Base-by-base conservation (phyloP, 2,113 vertebrate genomes). In the Mormyrus lacerda region DNA sequence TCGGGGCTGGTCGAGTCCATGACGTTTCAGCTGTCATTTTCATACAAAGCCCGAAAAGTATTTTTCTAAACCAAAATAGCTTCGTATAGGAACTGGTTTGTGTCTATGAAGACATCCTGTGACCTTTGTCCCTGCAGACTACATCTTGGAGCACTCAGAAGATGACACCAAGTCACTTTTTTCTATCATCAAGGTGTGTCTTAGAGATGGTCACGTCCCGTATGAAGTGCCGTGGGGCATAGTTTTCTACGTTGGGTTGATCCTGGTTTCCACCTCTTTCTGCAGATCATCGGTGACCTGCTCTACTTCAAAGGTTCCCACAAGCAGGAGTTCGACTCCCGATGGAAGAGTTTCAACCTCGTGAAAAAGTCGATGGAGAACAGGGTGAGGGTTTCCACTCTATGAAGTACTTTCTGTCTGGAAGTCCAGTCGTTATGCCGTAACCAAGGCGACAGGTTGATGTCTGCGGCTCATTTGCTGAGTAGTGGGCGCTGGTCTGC, bases 311-410 rank as follows among this genome's bases (percentile, higher is more conserved):
- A 97, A 94, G 98, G 98, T 55, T 98, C 97, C 91, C 98, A 99
- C 94, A 99, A 99, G 90, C 96, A 98, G 50, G 98, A 99, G 93
- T 99, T 99, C 94, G 98, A 99, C 92, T 98, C 97, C 0, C 96
- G 98, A 42, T 99, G 98, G 98, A 99, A 99, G 93, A 99, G 98
- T 94, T 99, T 99, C 95, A 98, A 97, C 91, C 94, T 99, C 84
- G 97, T 99, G 92, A 99, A 99, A 93, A 99, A 98, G 92, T 98
- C 98, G 13, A 99, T 99, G 98, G 98, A 99, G 94, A 98, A 99
- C 94, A 96, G 96, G 96, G 98, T 99, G 83, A 96, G 97, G 94
- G 61, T 3, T 35, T 15, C 48, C 85, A 35, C 8, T 13, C 85
- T 3, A 15, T 15, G 2, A 13, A 24, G 13, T 83, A 45, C 24